phyloP scores from a whole-genome alignment of 2,797 vertebrate genomes.

The Danio tinwini region DNA sequence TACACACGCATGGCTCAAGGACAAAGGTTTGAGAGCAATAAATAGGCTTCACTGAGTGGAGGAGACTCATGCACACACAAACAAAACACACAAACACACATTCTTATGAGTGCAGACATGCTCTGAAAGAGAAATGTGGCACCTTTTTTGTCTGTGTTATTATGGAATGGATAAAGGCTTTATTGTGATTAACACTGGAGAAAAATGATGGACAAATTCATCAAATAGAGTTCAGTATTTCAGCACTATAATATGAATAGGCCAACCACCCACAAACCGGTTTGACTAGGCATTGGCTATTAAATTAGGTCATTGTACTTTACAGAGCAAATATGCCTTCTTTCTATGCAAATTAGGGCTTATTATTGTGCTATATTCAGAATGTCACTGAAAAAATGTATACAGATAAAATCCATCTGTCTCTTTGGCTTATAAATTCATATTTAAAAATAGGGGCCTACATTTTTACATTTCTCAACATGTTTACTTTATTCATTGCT shows the following conservation, averaged over 20 bases:
- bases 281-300: neutral
- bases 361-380: neutral
- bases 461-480: neutral
- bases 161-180: neutral
- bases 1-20: constrained; percentile 7
- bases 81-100: neutral
- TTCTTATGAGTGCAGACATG: neutral
- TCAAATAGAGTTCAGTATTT: neutral
- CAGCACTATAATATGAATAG: neutral
- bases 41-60: neutral
- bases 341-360: neutral
- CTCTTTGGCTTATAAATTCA: neutral
- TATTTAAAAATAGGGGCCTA: neutral
- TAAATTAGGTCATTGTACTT: constrained; percentile 2
- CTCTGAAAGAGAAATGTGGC: neutral
- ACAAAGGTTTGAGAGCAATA: constrained; percentile 8
- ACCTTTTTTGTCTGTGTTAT: neutral
- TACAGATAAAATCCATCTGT: neutral
- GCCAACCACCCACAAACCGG: neutral
- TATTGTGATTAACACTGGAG: neutral
- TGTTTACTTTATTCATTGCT: too few relatives aligned
- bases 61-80: neutral
- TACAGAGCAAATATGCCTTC: neutral
- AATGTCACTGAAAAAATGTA: neutral
- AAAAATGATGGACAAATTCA: neutral